phyloP scores from a whole-genome alignment of 1,140 invertebrate species.

The Sarcophaga bullata region DNA sequence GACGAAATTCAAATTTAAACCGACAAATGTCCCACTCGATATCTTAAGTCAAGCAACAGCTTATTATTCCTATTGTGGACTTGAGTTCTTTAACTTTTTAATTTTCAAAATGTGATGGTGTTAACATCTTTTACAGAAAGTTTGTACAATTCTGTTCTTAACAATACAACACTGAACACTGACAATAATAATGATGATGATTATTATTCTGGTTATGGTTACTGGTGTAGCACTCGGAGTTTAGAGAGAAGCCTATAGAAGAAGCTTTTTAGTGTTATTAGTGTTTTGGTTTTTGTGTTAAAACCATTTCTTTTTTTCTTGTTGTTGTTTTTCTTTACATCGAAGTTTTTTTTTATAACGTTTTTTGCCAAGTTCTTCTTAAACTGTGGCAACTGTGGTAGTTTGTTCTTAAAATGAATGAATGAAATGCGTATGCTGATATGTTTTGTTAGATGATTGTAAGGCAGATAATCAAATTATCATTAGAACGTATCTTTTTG shows the following conservation, averaged over 20 bases:
- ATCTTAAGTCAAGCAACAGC: too few species aligned
- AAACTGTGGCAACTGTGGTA: not conserved
- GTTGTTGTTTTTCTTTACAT: not conserved
- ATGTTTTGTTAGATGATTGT: not conserved
- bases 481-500: slow-evolving; percentile 23
- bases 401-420: not conserved
- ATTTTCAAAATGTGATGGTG: too few species aligned
- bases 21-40: too few species aligned
- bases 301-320: not conserved
- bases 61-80: too few species aligned
- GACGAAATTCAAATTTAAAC: too few species aligned
- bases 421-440: slow-evolving; percentile 21
- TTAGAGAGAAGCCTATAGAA: not conserved
- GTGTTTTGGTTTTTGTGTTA: not conserved
- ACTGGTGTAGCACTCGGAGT: not conserved
- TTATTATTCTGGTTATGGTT: not conserved
- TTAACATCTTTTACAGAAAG: not conserved
- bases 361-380: not conserved
- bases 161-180: not conserved
- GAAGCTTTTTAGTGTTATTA: not conserved
- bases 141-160: not conserved
- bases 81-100: too few species aligned
- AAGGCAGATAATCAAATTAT: slow-evolving; percentile 39
- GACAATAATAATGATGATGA: slow-evolving; percentile 8
- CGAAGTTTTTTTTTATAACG: not conserved